Conservation (phyloP, 2,113 vertebrate genomes). For the Glaucidium brasilianum region DNA sequence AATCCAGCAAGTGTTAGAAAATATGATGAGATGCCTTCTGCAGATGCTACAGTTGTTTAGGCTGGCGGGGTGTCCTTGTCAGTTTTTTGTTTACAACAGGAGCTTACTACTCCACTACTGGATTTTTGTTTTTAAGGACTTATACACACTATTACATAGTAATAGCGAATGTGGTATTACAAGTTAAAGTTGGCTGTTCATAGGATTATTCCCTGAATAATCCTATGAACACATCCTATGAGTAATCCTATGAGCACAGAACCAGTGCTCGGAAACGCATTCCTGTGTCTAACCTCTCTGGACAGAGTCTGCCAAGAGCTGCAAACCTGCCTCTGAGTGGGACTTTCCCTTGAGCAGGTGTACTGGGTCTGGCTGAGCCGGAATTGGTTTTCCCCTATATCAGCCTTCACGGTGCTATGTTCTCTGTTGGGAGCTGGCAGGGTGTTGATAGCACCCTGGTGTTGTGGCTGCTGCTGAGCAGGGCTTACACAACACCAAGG, state of each 20-base stretch:
- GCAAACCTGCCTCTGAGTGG: neutral
- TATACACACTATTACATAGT: neutral
- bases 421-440: too few relatives aligned
- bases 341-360: neutral
- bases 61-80: neutral
- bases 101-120: neutral
- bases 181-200: neutral
- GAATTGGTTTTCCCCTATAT: too few relatives aligned
- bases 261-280: neutral
- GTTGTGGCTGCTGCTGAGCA: too few relatives aligned
- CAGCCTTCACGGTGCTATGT: too few relatives aligned
- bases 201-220: neutral
- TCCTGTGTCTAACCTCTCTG: neutral
- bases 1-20: neutral
- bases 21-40: neutral
- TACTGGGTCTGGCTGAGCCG: too few relatives aligned
- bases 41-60: neutral
- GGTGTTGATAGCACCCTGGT: too few relatives aligned
- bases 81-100: neutral
- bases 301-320: neutral
- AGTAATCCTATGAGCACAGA: too few relatives aligned
- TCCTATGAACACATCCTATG: too few relatives aligned
- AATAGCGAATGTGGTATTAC: neutral
- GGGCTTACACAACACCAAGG: too few relatives aligned
- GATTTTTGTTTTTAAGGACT: neutral